These are phyloP conservation scores for Circaetus gallicus DNA, from an alignment of 2,113 vertebrate genomes.

Conservation along the genomic window DNA sequence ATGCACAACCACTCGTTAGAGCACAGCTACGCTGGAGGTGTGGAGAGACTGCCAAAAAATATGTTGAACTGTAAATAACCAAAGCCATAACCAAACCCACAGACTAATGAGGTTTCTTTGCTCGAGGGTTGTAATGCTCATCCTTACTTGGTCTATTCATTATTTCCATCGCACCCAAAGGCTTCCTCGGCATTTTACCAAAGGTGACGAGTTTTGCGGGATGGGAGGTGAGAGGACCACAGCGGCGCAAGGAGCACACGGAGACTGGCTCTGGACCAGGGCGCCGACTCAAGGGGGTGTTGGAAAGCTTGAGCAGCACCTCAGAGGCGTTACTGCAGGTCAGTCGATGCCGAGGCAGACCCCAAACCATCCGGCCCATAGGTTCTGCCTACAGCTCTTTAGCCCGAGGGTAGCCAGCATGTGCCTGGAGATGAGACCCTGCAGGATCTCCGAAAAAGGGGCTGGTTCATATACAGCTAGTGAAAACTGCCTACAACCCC, in stretches of 20 bases:
- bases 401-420: accelerated
- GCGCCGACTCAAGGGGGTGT: accelerated
- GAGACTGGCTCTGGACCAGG: accelerated
- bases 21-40: accelerated
- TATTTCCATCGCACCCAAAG: background rate
- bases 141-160: accelerated
- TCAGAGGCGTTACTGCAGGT: accelerated
- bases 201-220: accelerated
- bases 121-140: background rate
- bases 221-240: background rate
- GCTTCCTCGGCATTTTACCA: background rate
- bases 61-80: background rate
- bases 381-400: background rate
- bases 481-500: too few species aligned
- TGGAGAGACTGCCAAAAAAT: background rate
- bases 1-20: accelerated
- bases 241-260: accelerated
- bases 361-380: too few species aligned
- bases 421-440: background rate
- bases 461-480: background rate
- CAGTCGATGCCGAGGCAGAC: background rate
- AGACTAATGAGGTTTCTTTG: background rate
- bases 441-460: background rate
- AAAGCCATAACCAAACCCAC: background rate
- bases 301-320: background rate